Base-by-base conservation (phyloP, 2,888 invertebrate species). In the Aricia artaxerxes region DNA sequence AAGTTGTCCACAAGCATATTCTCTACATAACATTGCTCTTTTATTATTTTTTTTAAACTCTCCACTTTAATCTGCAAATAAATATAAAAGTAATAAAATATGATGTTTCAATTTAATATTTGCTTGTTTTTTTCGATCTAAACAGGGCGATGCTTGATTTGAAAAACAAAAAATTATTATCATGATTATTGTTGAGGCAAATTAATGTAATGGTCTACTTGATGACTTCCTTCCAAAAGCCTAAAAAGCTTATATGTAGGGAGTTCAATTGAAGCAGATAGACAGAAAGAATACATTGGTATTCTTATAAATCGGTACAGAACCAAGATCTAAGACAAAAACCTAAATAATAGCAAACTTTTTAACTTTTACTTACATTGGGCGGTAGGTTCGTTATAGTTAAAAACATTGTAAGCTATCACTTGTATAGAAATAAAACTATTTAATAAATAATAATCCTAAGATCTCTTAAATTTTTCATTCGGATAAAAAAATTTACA, bases 1-100 rank as follows among this genome's bases (percentile, higher is more conserved):
- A 87, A 82, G 44, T 86, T 86, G 77, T 87, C 88, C 53, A 88
- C 77, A 64, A 88, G 86, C 6, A 85, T 77, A 16, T 86, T 84
- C 1, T 80, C 78, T 5, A 87, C 77, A 0, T 85, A 86, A 75
- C 87, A 87, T 84, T 84, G 82, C 0, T 84, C 83, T 40, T 81
- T 80, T 16, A 87, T 82, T 35, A 87, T 80, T 0, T 80, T 69
- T 79, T 86, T 87, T 6, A 87, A 75, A 3, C 85, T 84, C n/a
- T 78, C 57, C 69, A 84, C 83, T 6, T 81, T 79, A 2, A 82
- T 82, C 87, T 85, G 79, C 64, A 84, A 82, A 72, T 53, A 40
- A 38, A 78, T 31, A 60, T 73, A 49, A 11, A 2, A 49, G 49
- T 49, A 49, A 49, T 49, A 49, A 49, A 40, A 40, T 40, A 40